Evolutionary conservation across 2,113 vertebrate species (phyloP), one percentile per base, ranked within the genome.

Genomic region (Lynx canadensis): DNA sequence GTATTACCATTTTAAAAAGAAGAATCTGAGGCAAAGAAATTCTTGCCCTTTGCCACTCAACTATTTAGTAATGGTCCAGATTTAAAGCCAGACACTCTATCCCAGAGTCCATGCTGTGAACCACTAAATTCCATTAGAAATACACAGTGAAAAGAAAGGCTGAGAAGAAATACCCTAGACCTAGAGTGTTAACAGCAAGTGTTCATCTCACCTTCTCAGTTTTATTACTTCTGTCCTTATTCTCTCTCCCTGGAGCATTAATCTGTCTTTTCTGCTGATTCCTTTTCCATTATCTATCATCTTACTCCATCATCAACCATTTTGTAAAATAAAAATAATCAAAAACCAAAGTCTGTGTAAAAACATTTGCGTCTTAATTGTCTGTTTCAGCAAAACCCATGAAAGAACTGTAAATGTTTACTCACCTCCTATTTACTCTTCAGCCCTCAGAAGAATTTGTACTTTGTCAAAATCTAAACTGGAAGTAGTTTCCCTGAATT

Each of bases 121-220:
- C 31, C 65, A 89, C 60, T 85, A 81, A 91, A 71, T 36, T 90
- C 63, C 33, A 69, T 94, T 36, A 90, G 29, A 80, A 96, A 93
- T 96, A 29, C 5, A 16, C 27, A 84, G 7, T 10, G 52, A 84
- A 69, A 88, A 68, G 10, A 65, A 92, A 94, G 41, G 41, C 27
- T 45, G 3, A 76, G 68, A 89, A 71, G 23, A 79, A 81, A 85
- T 33, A 27, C 21, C 25, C n/a, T 27, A 38, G 11, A 80, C 18
- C 13, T 69, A 45, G 5, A 60, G 8, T 82, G 36, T 83, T 66
- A 73, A 71, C 10, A 89, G 7, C 11, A 21, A 31, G 50, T 45
- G 45, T 27, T 66, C 19, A 63, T 63, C 27, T 88, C 27, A 65
- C 2, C 27, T 87, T 79, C 38, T 74, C 78, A 57, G 11, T 10